phyloP scores from a whole-genome alignment of 2,113 vertebrate species.

The Pipra filicauda region DNA sequence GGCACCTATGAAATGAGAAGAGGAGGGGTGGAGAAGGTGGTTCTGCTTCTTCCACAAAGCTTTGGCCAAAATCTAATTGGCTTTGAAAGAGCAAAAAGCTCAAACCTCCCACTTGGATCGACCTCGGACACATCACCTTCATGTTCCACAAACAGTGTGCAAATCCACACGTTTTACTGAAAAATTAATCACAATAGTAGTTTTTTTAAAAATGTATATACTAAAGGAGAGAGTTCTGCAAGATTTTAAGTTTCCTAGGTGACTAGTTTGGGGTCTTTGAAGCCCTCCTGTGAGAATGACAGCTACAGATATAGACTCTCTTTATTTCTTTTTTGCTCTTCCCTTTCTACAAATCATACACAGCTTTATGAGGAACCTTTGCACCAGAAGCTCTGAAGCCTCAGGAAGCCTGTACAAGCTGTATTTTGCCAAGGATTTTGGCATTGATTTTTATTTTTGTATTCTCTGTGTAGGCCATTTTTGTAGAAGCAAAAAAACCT shows the following conservation, averaged over 20 bases:
- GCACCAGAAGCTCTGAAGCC: not conserved
- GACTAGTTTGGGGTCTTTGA: not conserved
- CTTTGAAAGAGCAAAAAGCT: not conserved
- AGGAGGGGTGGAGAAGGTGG: not conserved
- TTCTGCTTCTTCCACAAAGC: not conserved
- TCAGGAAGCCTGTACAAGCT: not conserved
- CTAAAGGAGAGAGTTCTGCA: not conserved
- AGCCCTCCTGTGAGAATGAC: not conserved
- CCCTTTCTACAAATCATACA: not conserved
- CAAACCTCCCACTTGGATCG: not conserved
- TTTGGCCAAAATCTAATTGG: not conserved
- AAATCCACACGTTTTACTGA: not conserved
- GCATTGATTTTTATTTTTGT: not conserved
- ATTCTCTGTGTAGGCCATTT: not conserved
- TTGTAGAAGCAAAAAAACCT: not conserved
- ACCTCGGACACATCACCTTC: not conserved
- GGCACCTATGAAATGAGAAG: not conserved
- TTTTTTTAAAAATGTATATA: not conserved
- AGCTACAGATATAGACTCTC: not conserved
- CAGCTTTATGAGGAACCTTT: not conserved
- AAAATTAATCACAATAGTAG: not conserved
- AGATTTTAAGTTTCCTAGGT: not conserved
- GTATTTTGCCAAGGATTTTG: not conserved
- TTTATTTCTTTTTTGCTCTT: not conserved
- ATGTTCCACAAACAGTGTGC: not conserved